phyloP scores from a whole-genome alignment of 92 coral and sea anemone species.

The Zoanthus sansibaricus region DNA sequence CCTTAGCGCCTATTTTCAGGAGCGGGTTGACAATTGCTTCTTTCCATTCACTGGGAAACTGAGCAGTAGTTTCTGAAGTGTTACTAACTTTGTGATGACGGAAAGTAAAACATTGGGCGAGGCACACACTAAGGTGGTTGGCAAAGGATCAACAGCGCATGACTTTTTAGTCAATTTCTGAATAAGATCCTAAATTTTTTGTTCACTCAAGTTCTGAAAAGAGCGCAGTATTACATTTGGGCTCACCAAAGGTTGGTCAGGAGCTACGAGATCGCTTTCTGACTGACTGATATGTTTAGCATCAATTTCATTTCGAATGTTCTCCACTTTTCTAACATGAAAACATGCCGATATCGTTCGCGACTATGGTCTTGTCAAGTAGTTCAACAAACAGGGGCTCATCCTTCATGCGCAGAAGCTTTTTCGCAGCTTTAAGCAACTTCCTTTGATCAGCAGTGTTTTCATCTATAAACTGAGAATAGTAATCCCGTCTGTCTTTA shows the following conservation, averaged over 20 bases:
- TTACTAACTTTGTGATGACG: constrained; percentile 46
- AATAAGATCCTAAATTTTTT: constrained; percentile 54
- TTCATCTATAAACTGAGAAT: no score
- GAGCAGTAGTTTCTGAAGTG: constrained; percentile 54
- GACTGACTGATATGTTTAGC: constrained; percentile 42
- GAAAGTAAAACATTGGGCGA: constrained; percentile 20
- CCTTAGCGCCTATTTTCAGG: constrained; percentile 52
- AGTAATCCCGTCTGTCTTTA: no score
- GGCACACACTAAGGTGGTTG: constrained; percentile 41
- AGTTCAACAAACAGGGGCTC: no score
- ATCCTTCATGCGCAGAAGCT: no score
- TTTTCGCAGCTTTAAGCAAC: no score
- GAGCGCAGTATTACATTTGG: constrained; percentile 49
- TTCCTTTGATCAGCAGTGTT: no score
- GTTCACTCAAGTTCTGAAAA: constrained; percentile 55
- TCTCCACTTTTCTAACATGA: no score
- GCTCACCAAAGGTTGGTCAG: constrained; percentile 56
- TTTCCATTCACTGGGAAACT: constrained; percentile 61
- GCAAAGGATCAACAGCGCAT: constrained; percentile 38
- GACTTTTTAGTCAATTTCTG: constrained; percentile 59
- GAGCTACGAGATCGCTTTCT: constrained; percentile 49
- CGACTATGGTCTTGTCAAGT: no score
- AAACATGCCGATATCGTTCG: no score
- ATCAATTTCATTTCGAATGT: constrained; percentile 46
- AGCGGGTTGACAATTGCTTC: constrained; percentile 57